Base-by-base conservation (phyloP, 2,113 vertebrate genomes). In the Illadopsis cleaveri region DNA sequence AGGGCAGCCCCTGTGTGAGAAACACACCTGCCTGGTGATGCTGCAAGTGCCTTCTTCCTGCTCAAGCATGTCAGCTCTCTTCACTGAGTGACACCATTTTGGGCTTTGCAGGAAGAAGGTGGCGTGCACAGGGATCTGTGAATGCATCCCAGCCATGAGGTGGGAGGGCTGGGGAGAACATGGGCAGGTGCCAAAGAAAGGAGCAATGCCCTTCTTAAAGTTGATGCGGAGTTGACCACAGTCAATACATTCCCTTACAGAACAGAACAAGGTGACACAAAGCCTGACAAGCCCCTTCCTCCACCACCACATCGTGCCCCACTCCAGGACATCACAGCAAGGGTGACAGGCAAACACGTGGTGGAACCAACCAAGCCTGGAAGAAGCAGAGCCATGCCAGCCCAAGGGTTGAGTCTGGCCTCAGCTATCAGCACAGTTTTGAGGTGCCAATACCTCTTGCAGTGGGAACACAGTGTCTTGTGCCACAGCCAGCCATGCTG, bases 331-430 rank as follows among this genome's bases (percentile, higher is more conserved):
- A 6, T 9, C 7, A 3, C 3, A 2, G 42, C 0, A 1, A 73
- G 33, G 23, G 33, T 11, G 22, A 50, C 57, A 47, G 53, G 75
- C 56, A 21, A 1, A 0, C 3, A 11, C 0, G 0, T 15, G 15
- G 38, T 5, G 5, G 57, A 68, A 66, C 30, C 17, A 40, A 25
- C 8, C 13, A 8, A 1, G 2, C 22, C 25, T 23, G 33, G 35
- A 35, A 68, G 53, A 58, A 69, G 38, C 14, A 2, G 30, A 83
- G 23, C 47, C 19, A 5, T 15, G 16, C 35, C 70, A 66, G 38
- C 35, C 35, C n/a, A 51, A 69, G 33, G 40, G 12, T 1, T 4
- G 1, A 10, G 27, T 35, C 56, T 50, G 48, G 50, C 33, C 64
- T 64, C 69, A 68, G 57, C 31, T 58, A 17, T 11, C 66, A 57